phyloP scores from a whole-genome alignment of 1,140 invertebrate genomes.

The Nasonia giraulti region DNA sequence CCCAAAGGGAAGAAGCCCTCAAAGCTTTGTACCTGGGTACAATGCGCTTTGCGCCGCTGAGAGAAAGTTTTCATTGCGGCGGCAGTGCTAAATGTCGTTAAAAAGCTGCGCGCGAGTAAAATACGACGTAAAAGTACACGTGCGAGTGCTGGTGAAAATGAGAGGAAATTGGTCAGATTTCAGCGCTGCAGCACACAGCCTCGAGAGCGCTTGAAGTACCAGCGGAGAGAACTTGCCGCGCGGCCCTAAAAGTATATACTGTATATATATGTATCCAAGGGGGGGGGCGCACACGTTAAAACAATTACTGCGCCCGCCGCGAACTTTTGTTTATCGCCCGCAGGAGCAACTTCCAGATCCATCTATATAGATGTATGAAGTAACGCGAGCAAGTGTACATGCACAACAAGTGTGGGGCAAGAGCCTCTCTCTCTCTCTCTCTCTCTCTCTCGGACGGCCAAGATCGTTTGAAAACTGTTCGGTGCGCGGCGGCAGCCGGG shows the following conservation, averaged over 20 bases:
- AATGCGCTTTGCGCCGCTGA: no score
- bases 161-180: no score
- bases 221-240: no score
- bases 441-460: neutral
- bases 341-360: no score
- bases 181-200: no score
- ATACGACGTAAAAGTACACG: neutral
- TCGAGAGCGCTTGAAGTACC: no score
- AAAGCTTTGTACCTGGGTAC: neutral
- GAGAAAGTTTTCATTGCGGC: conserved; percentile 12
- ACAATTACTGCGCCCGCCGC: neutral
- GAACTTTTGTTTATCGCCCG: neutral
- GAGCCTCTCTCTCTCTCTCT: neutral
- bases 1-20: neutral
- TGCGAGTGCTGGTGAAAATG: no score
- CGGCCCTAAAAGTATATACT: no score
- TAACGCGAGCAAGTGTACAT: no score
- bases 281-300: neutral
- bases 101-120: neutral
- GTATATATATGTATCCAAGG: no score
- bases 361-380: no score
- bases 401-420: neutral
- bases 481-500: no score
- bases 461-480: neutral
- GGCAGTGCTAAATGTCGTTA: neutral